Conservation (phyloP, 2,797 vertebrate species). For the Micrastur ruficollis region DNA sequence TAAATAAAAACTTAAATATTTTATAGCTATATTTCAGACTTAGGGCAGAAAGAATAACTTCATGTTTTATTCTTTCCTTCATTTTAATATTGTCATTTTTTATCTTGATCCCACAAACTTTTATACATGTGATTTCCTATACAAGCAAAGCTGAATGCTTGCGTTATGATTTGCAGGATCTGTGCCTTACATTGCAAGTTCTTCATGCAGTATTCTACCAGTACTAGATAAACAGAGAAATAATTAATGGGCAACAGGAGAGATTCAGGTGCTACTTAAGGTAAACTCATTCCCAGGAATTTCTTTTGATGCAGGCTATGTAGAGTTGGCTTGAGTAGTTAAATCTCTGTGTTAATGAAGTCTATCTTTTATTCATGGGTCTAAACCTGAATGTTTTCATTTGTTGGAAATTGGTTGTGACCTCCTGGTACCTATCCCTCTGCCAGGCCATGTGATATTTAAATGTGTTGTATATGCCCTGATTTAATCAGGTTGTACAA, state of each 20-base stretch:
- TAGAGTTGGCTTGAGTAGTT: neutral
- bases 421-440: neutral
- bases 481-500: conserved; percentile 6
- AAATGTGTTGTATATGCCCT: neutral
- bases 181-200: neutral
- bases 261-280: neutral
- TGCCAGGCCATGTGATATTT: neutral
- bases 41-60: neutral
- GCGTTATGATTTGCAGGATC: neutral
- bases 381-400: neutral
- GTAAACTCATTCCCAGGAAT: neutral
- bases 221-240: neutral
- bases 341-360: neutral
- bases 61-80: neutral
- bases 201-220: neutral
- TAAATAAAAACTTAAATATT: neutral
- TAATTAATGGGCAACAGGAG: neutral
- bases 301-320: neutral
- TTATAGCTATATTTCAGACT: neutral
- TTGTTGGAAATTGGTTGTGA: neutral
- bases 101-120: neutral
- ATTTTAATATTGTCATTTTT: neutral
- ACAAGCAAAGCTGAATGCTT: neutral
- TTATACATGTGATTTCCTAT: neutral
- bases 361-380: conserved; percentile 33